A percentile compares a stretch with the other conserved stretches of the same genome.
These are phyloP conservation scores for Labeo calbasu DNA, from an alignment of 2,797 vertebrate species.

Conservation along the genomic window DNA sequence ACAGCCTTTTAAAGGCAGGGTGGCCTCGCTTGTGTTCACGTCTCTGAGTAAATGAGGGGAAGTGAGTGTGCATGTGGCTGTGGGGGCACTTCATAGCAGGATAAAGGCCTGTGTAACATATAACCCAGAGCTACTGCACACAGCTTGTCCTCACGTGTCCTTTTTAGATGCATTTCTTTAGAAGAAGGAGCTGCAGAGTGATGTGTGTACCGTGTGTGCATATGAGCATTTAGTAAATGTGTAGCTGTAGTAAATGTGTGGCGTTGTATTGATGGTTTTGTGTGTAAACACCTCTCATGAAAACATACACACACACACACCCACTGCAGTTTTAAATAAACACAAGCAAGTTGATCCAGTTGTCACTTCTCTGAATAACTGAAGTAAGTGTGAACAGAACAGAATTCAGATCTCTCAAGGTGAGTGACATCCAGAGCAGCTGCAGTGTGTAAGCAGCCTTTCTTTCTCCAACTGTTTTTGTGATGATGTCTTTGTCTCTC, in stretches of 20 bases:
- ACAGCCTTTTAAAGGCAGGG: slow-evolving; percentile 19
- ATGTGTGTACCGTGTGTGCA: neutral
- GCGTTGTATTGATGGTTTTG: neutral
- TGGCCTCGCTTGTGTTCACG: slow-evolving; percentile 30
- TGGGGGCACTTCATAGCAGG: slow-evolving; percentile 12
- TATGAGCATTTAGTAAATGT: neutral
- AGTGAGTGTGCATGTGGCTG: slow-evolving; percentile 7
- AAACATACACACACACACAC: neutral
- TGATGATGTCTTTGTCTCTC: neutral
- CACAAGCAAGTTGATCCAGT: neutral
- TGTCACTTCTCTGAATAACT: neutral
- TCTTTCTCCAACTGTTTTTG: neutral
- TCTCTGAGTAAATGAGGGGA: slow-evolving; percentile 10
- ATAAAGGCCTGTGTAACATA: slow-evolving; percentile 35
- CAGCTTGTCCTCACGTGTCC: neutral
- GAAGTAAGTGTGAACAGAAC: neutral
- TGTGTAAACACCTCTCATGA: neutral
- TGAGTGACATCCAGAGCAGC: neutral
- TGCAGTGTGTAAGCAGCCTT: neutral
- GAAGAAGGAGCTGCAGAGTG: neutral
- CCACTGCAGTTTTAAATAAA: neutral
- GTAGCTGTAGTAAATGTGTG: slow-evolving; percentile 2
- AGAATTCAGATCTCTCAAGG: neutral
- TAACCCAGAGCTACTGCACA: slow-evolving; percentile 7
- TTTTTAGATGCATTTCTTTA: neutral